These are phyloP conservation scores for Montipora capitata DNA, from an alignment of 92 coral and sea anemone species.

Conservation along the genomic window DNA sequence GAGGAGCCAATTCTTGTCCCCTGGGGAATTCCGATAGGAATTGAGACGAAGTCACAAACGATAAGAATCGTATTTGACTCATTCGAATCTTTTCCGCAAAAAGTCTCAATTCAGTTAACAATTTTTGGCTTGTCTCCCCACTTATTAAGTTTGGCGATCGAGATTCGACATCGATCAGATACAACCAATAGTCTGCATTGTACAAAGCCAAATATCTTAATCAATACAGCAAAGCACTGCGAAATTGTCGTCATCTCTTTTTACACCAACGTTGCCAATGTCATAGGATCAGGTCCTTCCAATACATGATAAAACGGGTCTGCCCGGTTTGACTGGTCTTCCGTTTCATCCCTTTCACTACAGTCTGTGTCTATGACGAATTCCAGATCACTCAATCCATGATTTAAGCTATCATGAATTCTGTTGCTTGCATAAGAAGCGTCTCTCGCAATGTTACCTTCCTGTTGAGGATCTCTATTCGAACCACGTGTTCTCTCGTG, in stretches of 20 bases:
- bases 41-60: no score
- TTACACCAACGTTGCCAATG: not conserved
- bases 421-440: not conserved
- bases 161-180: no score
- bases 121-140: no score
- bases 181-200: no score
- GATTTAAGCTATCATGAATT: slow-evolving; percentile 13
- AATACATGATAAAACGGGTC: slow-evolving; percentile 36
- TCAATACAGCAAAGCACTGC: no score
- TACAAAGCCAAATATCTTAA: no score
- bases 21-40: no score
- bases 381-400: slow-evolving; percentile 25
- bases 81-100: no score
- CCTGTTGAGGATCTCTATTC: not conserved
- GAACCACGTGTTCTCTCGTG: not conserved
- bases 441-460: not conserved
- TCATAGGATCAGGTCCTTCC: slow-evolving; percentile 31
- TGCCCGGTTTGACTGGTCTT: slow-evolving; percentile 19
- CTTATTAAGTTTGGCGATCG: no score
- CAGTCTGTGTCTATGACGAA: slow-evolving; percentile 25
- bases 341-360: slow-evolving; percentile 28
- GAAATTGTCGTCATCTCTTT: not conserved
- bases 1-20: no score
- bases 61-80: no score
- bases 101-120: no score